phyloP scores from a whole-genome alignment of 2,113 vertebrate genomes.

The Sphaerodactylus townsendi region DNA sequence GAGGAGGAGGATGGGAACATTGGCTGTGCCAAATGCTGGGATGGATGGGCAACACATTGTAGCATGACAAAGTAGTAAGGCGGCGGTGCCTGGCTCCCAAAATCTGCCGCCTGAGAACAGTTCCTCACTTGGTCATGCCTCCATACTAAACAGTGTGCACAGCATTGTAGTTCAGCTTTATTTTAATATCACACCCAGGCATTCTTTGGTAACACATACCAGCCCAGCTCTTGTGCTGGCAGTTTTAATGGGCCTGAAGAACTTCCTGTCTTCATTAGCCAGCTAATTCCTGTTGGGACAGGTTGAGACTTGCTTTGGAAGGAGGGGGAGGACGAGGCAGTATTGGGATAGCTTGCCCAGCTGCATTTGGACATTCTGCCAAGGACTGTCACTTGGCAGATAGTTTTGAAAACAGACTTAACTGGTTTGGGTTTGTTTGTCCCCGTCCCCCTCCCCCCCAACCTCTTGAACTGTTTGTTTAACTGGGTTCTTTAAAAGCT shows the following conservation, averaged over 20 bases:
- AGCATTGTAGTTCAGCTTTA: background rate
- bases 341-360: background rate
- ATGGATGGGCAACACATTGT: no score
- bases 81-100: no score
- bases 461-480: background rate
- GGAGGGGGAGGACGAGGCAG: background rate
- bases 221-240: background rate
- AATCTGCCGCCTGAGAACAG: no score
- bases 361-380: background rate
- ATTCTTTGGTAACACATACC: background rate
- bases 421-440: background rate
- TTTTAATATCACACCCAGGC: background rate
- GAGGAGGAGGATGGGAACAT: no score
- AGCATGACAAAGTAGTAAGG: no score
- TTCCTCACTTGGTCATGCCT: no score
- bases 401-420: background rate
- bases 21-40: no score
- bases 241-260: background rate
- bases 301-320: slow-evolving; percentile 19
- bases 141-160: no score
- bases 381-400: background rate
- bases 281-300: background rate
- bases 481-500: background rate
- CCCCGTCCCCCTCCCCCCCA: no score
- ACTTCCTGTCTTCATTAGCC: background rate